Conservation (phyloP, 2,888 invertebrate genomes). For the Leptarthrus brevirostris region DNA sequence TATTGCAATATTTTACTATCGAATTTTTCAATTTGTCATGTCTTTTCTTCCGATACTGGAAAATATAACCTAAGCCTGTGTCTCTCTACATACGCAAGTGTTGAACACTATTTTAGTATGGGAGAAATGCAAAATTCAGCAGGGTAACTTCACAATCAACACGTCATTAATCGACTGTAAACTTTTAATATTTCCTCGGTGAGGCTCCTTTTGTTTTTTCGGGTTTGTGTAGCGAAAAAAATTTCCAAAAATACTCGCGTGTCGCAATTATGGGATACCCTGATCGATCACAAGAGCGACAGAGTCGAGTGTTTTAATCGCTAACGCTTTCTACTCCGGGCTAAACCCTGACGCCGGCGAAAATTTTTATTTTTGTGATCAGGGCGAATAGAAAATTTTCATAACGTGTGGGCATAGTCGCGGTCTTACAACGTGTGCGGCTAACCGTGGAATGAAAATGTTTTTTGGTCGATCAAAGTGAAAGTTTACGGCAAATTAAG, state of each 20-base stretch:
- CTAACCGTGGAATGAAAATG: constrained; percentile 50
- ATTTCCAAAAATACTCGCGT: constrained; percentile 48
- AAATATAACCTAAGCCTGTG: too few species aligned
- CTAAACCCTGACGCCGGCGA: constrained; percentile 43
- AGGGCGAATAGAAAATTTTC: constrained; percentile 48
- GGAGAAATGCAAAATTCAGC: too few species aligned
- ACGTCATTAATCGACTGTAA: constrained; percentile 5
- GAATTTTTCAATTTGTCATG: too few species aligned
- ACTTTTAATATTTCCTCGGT: constrained; percentile 14
- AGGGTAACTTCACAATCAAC: too few species aligned
- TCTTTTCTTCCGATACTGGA: too few species aligned
- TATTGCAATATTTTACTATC: too few species aligned
- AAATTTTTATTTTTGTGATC: constrained; percentile 53
- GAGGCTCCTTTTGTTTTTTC: constrained; percentile 29
- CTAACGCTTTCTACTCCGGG: constrained; percentile 11
- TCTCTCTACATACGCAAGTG: too few species aligned
- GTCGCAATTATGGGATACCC: constrained; percentile 23
- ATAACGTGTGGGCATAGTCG: constrained; percentile 47
- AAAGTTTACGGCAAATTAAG: constrained; percentile 29
- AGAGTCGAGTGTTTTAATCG: constrained; percentile 38
- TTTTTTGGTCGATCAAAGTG: constrained; percentile 49
- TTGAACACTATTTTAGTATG: too few species aligned
- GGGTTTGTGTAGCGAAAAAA: constrained; percentile 1
- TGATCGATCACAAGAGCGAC: constrained; percentile 30
- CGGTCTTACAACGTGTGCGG: constrained; percentile 48